Conservation (phyloP, 1,140 invertebrate genomes). For the Drosophila mauritiana region DNA sequence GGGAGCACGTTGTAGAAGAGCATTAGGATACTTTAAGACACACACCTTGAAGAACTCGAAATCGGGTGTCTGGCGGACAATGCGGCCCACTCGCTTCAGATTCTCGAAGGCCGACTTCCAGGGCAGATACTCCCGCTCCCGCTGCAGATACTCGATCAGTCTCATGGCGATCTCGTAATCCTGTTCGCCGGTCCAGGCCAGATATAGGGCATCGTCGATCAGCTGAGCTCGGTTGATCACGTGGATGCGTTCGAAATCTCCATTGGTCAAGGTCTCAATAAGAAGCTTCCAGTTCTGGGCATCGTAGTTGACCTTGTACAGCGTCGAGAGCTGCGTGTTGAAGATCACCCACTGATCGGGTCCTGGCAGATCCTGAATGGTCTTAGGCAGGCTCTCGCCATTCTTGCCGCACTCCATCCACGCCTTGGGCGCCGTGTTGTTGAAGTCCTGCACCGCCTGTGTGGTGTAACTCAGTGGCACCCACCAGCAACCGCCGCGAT, state of each 20-base stretch:
- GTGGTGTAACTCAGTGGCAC: conserved; percentile 88
- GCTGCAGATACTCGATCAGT: conserved; percentile 87
- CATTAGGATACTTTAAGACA: background rate
- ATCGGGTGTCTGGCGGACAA: conserved; percentile 85
- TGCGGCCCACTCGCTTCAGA: conserved; percentile 86
- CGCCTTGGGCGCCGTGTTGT: conserved; percentile 86
- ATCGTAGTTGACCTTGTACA: conserved; percentile 92
- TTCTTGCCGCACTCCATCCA: conserved; percentile 86
- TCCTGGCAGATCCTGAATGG: conserved; percentile 73
- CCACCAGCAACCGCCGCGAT: conserved; percentile 85
- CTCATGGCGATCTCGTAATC: conserved; percentile 89
- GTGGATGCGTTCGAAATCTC: conserved; percentile 86
- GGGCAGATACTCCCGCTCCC: conserved; percentile 88
- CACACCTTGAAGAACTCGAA: conserved; percentile 87
- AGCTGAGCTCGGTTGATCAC: conserved; percentile 91
- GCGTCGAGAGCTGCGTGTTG: conserved; percentile 87
- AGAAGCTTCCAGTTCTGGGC: conserved; percentile 89
- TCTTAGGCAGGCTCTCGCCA: conserved; percentile 58
- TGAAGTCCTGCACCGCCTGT: conserved; percentile 87
- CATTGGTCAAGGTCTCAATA: conserved; percentile 86
- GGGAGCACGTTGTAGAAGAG: background rate
- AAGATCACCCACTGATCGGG: conserved; percentile 87
- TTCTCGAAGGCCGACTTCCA: conserved; percentile 88
- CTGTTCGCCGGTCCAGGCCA: conserved; percentile 89
- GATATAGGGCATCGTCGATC: conserved; percentile 91